Percentiles rank a stretch among this genome's conserved stretches.
These are phyloP conservation scores for Diplodus puntazzo DNA, from an alignment of 2,797 vertebrate genomes.

Conservation along the genomic window DNA sequence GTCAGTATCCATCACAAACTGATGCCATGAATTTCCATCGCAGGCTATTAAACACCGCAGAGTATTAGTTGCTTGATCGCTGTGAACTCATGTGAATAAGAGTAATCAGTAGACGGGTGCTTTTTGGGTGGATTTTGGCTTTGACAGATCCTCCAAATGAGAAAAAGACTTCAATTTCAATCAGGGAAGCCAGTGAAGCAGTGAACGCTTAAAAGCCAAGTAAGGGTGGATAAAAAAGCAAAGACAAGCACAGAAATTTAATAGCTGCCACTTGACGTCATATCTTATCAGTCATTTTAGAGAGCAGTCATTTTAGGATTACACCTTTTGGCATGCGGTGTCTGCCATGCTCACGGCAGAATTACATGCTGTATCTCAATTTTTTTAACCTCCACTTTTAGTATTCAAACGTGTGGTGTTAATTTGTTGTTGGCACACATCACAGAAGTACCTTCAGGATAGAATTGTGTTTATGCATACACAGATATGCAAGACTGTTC, in stretches of 20 bases:
- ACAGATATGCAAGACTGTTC: background rate
- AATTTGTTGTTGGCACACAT: background rate
- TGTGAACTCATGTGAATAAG: slow-evolving; percentile 61
- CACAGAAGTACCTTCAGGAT: background rate
- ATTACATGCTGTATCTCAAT: background rate
- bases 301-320: slow-evolving; percentile 13
- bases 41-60: slow-evolving; percentile 57
- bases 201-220: slow-evolving; percentile 47
- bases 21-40: slow-evolving; percentile 43
- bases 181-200: slow-evolving; percentile 59
- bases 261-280: slow-evolving; percentile 51
- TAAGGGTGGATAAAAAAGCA: slow-evolving; percentile 53
- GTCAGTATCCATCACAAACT: slow-evolving; percentile 45
- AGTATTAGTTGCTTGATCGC: slow-evolving; percentile 65
- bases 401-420: background rate
- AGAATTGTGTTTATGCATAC: background rate
- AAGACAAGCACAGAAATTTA: slow-evolving; percentile 38
- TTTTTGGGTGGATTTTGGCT: slow-evolving; percentile 35
- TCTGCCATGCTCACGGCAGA: background rate
- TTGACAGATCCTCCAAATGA: slow-evolving; percentile 64
- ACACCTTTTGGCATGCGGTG: slow-evolving; percentile 38
- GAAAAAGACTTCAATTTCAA: slow-evolving; percentile 64
- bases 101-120: slow-evolving; percentile 55
- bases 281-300: slow-evolving; percentile 50
- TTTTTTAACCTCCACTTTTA: background rate